Evolutionary conservation across 1,140 invertebrate species (phyloP).

Genomic region (Polypedilum vanderplanki): DNA sequence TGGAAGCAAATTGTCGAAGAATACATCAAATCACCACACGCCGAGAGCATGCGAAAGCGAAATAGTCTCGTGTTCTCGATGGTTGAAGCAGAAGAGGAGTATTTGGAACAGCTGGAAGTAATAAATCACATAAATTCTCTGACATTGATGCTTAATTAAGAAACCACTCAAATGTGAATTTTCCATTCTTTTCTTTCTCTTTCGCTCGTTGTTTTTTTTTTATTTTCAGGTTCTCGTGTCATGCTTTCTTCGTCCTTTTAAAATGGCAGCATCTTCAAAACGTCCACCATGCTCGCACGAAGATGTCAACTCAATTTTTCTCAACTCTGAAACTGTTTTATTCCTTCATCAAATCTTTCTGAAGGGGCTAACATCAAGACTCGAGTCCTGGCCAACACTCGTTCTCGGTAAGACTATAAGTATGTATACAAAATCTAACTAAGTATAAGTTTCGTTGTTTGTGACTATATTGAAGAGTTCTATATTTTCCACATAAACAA

Average conservation of each 20-base stretch:
- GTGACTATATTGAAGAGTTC: conserved; percentile 15
- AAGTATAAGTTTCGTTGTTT: conserved; percentile 21
- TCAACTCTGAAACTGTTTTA: conserved; percentile 89
- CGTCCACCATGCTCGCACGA: conserved; percentile 90
- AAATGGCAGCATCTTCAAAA: conserved; percentile 91
- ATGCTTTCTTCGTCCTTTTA: conserved; percentile 85
- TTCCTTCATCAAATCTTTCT: conserved; percentile 94
- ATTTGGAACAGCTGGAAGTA: conserved; percentile 85
- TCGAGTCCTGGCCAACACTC: conserved; percentile 89
- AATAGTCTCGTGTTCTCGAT: conserved; percentile 91
- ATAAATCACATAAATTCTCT: background rate
- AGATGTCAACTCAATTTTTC: conserved; percentile 91
- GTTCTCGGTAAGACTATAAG: conserved; percentile 60
- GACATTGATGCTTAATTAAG: background rate
- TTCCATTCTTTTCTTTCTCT: too few species aligned
- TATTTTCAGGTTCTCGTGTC: conserved; percentile 55
- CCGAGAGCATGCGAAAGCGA: conserved; percentile 87
- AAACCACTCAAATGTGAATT: too few species aligned
- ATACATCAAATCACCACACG: conserved; percentile 91
- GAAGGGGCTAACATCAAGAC: conserved; percentile 83
- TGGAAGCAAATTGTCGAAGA: conserved; percentile 96
- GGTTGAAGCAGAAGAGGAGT: conserved; percentile 87
- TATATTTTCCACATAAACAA: conserved; percentile 28
- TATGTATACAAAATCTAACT: conserved; percentile 25
- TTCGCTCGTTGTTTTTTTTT: background rate